Base-by-base conservation (phyloP, 2,797 vertebrate species). In the Chaunax sp. region DNA sequence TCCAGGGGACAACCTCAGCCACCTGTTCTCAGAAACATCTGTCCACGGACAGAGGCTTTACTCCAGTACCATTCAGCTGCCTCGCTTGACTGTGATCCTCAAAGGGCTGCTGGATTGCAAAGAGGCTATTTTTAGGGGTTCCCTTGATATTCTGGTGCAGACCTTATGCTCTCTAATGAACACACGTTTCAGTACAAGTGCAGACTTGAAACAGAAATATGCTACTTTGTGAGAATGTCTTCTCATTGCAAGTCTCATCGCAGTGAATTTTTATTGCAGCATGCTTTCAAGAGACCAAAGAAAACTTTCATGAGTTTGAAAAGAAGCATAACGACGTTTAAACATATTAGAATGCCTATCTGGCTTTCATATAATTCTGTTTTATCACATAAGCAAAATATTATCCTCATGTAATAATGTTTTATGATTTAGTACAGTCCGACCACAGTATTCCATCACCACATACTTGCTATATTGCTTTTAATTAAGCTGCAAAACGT, bases 21-120 rank as follows among this genome's bases (percentile, higher is more conserved):
- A 94, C 92, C 93, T 94, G 93, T 92, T 93, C 81, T 59, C 66
- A 19, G 61, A 76, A 90, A 92, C 93, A 94, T 92, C 93, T 94
- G 93, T 90, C 90, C 81, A 52, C 69, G 20, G 87, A 58, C 77
- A 40, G 41, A 73, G 86, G 89, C 87, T 91, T 88, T 83, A 72
- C 85, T 75, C 54, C 16, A 44, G 58, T 70, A 53, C 69, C 25
- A 73, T 67, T 90, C 91, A 91, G 92, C 88, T 91, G 90, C 87
- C 80, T 87, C 49, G 1, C 75, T 89, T 62, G 5, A 54, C 84
- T 83, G 60, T 84, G 86, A 90, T 88, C 89, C 88, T 90, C 84
- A 87, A 87, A 88, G 83, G 83, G 57, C 75, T 61, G 66, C 22
- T 84, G 76, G 73, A 77, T 71, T 65, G 87, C 75, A 83, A 55